These are phyloP conservation scores for Reinhardtius hippoglossoides DNA, from an alignment of 2,113 vertebrate genomes.

Conservation along the genomic window DNA sequence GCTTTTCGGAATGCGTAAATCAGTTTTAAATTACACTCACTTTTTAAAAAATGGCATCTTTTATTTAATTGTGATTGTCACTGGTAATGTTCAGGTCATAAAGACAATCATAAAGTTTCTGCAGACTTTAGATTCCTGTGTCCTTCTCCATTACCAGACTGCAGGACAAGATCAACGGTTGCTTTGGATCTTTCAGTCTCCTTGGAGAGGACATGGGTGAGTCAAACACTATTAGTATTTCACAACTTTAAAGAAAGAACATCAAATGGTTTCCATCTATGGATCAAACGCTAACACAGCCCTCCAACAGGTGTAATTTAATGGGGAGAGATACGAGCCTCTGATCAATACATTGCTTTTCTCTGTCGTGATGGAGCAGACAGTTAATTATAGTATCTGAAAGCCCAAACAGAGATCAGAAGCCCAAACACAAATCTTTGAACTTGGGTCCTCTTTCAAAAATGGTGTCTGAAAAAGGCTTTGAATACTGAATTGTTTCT, in stretches of 20 bases:
- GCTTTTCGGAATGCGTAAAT: too few relatives aligned
- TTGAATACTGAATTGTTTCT: not conserved
- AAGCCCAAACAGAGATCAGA: slow-evolving; percentile 24
- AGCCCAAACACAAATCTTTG: not conserved
- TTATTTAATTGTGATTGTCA: not conserved
- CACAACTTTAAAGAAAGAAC: slow-evolving; percentile 17
- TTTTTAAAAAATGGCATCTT: too few relatives aligned
- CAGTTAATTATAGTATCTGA: slow-evolving; percentile 43
- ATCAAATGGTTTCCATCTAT: slow-evolving; percentile 25
- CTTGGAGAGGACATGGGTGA: slow-evolving; percentile 10
- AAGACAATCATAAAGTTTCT: slow-evolving; percentile 1
- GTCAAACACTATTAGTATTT: slow-evolving; percentile 29
- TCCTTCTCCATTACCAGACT: not conserved
- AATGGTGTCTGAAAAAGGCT: not conserved
- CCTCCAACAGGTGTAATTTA: slow-evolving; percentile 34
- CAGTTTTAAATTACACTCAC: too few relatives aligned
- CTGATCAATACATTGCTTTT: slow-evolving; percentile 44
- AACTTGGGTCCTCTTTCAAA: slow-evolving; percentile 7
- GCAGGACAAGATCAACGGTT: slow-evolving; percentile 40
- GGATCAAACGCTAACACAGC: slow-evolving; percentile 14
- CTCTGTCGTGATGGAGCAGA: slow-evolving; percentile 36
- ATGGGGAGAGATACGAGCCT: slow-evolving; percentile 6
- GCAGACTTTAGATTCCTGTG: slow-evolving; percentile 16
- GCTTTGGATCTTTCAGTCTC: slow-evolving; percentile 20
- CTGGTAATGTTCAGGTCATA: not conserved